A percentile compares a stretch with the other conserved stretches of the same genome.
Evolutionary conservation across 1,140 invertebrate genomes (phyloP).

Genomic region (Neodiprion fabricii): DNA sequence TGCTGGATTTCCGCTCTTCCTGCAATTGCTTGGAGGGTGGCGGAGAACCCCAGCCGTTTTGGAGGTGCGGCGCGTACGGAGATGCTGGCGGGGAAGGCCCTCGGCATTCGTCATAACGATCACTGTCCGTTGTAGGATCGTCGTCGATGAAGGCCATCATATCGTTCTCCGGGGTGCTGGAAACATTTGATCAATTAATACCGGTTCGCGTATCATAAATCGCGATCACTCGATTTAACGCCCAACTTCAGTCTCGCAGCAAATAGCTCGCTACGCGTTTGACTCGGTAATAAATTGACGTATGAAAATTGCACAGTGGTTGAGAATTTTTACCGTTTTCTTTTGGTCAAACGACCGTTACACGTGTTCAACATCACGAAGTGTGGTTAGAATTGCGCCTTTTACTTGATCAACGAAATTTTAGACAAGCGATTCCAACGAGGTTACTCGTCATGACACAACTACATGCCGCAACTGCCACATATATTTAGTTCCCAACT

Average conservation of each 20-base stretch:
- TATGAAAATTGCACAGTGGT: background rate
- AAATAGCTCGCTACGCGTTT: too few relatives aligned
- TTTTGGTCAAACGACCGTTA: conserved; percentile 46
- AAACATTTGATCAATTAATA: background rate
- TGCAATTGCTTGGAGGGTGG: conserved; percentile 30
- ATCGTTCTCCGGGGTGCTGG: conserved; percentile 58
- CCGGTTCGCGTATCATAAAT: too few relatives aligned
- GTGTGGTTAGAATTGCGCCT: background rate
- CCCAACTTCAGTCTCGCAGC: too few relatives aligned
- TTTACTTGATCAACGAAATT: background rate
- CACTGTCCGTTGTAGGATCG: conserved; percentile 50
- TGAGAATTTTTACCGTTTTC: conserved; percentile 50
- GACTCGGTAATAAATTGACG: too few relatives aligned
- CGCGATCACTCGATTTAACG: too few relatives aligned
- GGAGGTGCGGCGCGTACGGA: conserved; percentile 39
- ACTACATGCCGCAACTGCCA: too few relatives aligned
- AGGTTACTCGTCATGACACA: too few relatives aligned
- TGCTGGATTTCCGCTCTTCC: conserved; percentile 34
- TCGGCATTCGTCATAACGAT: conserved; percentile 41
- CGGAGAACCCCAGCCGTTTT: conserved; percentile 53
- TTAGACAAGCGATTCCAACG: too few relatives aligned
- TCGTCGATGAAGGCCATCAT: conserved; percentile 63
- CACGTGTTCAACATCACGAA: background rate
- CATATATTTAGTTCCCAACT: too few relatives aligned
- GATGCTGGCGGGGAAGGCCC: conserved; percentile 41